Evolutionary conservation across 2,113 vertebrate species (phyloP).

Genomic region (Gymnocephalus cernua): DNA sequence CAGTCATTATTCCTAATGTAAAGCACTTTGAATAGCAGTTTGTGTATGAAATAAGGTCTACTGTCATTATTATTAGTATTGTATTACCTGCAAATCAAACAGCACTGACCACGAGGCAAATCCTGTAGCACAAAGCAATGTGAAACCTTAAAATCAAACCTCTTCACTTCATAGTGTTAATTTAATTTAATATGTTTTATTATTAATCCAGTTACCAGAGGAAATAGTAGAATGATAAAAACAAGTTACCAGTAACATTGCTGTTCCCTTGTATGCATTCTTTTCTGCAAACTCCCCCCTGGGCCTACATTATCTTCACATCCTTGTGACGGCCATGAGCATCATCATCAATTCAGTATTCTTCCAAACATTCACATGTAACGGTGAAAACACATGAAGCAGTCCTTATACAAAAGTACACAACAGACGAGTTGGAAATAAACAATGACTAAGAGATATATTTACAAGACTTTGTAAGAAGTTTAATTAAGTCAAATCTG

Average conservation of each 20-base stretch:
- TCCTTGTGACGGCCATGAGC: conserved; percentile 22
- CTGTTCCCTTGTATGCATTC: conserved; percentile 62
- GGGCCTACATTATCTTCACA: conserved; percentile 25
- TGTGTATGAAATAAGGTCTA: neutral
- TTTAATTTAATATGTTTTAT: conserved; percentile 76
- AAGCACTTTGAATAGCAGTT: neutral
- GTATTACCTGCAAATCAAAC: neutral
- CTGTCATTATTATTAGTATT: too few species aligned
- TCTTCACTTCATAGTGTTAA: conserved; percentile 38
- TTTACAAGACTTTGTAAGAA: conserved; percentile 43
- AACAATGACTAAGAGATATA: conserved; percentile 46
- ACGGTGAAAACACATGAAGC: conserved; percentile 37
- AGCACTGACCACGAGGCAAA: neutral
- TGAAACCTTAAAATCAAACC: conserved; percentile 6
- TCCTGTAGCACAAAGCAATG: neutral
- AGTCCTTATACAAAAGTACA: conserved; percentile 60
- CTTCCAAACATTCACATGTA: conserved; percentile 62
- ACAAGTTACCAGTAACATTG: conserved; percentile 63
- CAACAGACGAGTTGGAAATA: conserved; percentile 48
- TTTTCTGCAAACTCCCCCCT: conserved; percentile 7
- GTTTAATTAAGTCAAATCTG: conserved; percentile 44
- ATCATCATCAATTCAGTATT: conserved; percentile 37
- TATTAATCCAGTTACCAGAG: conserved; percentile 74
- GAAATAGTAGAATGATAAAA: conserved; percentile 73
- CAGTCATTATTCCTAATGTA: neutral